These are phyloP conservation scores for Rhinoptilus africanus DNA, from an alignment of 2,113 vertebrate species.

Conservation along the genomic window DNA sequence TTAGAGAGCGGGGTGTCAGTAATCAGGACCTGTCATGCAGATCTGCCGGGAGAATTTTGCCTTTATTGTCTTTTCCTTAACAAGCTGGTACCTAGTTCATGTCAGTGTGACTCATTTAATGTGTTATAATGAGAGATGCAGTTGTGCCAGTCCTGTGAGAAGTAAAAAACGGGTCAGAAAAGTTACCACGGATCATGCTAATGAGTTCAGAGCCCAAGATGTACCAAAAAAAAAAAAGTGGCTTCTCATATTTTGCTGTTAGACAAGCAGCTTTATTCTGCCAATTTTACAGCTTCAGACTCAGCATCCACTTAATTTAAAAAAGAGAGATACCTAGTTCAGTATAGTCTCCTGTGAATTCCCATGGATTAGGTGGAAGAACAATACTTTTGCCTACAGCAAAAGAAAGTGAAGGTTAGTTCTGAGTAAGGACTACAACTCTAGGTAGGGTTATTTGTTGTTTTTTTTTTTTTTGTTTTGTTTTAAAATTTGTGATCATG, in stretches of 20 bases:
- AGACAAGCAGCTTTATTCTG: constrained; percentile 25
- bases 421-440: not conserved
- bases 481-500: not conserved
- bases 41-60: constrained; percentile 5
- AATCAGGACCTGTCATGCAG: not conserved
- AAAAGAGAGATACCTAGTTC: not conserved
- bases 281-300: not conserved
- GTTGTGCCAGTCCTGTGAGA: not conserved
- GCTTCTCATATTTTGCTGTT: not conserved
- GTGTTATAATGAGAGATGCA: constrained; percentile 37
- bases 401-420: not conserved
- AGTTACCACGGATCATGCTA: constrained; percentile 47
- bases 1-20: not conserved
- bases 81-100: constrained; percentile 1
- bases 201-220: constrained; percentile 37
- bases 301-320: constrained; percentile 12
- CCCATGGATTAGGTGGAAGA: not conserved
- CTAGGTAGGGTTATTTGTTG: not conserved
- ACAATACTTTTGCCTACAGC: not conserved
- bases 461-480: not conserved
- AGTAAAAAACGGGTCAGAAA: constrained; percentile 44
- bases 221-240: not conserved
- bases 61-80: constrained; percentile 13
- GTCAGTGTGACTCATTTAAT: constrained; percentile 36
- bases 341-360: not conserved